These are phyloP conservation scores for Ascidia mentula DNA, from an alignment of 23 tunicate genomes.

Conservation along the genomic window DNA sequence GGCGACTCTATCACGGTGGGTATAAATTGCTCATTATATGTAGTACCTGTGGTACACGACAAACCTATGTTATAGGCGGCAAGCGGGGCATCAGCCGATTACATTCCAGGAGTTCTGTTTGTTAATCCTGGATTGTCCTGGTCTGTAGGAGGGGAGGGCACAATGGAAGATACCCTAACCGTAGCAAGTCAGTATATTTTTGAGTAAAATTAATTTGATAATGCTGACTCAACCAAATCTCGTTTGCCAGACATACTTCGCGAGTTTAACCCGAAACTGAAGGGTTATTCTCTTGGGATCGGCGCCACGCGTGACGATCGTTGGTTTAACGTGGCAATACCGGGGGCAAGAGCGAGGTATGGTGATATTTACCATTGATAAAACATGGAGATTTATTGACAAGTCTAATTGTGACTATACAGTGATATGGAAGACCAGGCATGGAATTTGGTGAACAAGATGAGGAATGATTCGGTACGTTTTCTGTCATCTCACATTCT, in stretches of 20 bases:
- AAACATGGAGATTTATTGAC: too few species aligned
- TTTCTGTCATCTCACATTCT: too few species aligned
- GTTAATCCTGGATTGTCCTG: conserved; percentile 65
- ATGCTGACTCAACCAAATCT: neutral
- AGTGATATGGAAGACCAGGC: conserved; percentile 71
- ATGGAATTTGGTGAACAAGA: conserved; percentile 23
- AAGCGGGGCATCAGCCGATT: conserved; percentile 54
- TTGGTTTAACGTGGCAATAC: conserved; percentile 88
- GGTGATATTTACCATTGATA: neutral
- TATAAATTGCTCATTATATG: neutral
- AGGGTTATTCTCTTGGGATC: conserved; percentile 65
- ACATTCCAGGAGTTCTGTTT: conserved; percentile 34
- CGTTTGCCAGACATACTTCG: conserved; percentile 49
- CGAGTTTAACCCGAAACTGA: conserved; percentile 53
- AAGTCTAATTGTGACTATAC: neutral
- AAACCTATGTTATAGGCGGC: conserved; percentile 47
- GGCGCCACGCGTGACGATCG: conserved; percentile 23
- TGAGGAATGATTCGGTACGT: conserved; percentile 42
- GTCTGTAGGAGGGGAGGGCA: conserved; percentile 67
- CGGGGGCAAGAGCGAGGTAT: conserved; percentile 81
- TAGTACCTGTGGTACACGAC: neutral
- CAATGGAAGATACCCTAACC: conserved; percentile 43
- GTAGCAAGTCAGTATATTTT: conserved; percentile 51
- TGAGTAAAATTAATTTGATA: neutral
- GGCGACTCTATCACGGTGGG: conserved; percentile 92